These are phyloP conservation scores for Andrena chrysosceles DNA, from an alignment of 2,888 invertebrate species.

Conservation along the genomic window DNA sequence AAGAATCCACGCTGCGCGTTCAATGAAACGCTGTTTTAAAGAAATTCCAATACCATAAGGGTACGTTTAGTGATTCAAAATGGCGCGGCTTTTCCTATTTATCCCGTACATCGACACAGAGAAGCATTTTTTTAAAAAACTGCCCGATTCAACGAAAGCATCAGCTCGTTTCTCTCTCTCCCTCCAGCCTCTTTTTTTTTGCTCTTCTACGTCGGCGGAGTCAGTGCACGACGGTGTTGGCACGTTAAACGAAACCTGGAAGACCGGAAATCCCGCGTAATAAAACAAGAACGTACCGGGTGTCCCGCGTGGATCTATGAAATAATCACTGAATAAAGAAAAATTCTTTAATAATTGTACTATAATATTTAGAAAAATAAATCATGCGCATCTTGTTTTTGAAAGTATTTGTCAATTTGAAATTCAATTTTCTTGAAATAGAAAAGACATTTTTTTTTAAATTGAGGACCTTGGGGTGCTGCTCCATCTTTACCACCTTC, in stretches of 20 bases:
- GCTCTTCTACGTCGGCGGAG: constrained; percentile 8
- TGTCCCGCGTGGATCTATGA: neutral
- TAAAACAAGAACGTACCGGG: constrained; percentile 42
- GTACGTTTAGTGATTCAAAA: constrained; percentile 52
- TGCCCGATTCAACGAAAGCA: constrained; percentile 46
- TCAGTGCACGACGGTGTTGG: neutral
- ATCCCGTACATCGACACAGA: constrained; percentile 26
- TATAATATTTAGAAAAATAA: neutral
- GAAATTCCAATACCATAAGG: constrained; percentile 46
- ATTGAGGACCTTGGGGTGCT: too few species aligned
- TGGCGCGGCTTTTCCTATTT: constrained; percentile 47
- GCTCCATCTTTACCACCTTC: too few species aligned
- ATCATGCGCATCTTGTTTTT: neutral
- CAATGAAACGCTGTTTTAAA: constrained; percentile 52
- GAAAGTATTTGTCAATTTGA: neutral
- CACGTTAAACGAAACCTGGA: constrained; percentile 32
- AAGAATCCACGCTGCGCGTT: constrained; percentile 34
- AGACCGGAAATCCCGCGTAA: constrained; percentile 44
- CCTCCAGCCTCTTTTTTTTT: neutral
- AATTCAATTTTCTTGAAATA: too few species aligned
- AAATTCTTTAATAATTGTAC: neutral
- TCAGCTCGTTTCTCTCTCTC: neutral
- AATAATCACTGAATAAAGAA: neutral
- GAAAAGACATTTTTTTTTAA: too few species aligned
- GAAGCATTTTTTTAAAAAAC: constrained; percentile 30